Percentiles rank a stretch among this genome's conserved stretches.
phyloP scores from a whole-genome alignment of 1,140 invertebrate species.

The Maconellicoccus hirsutus region DNA sequence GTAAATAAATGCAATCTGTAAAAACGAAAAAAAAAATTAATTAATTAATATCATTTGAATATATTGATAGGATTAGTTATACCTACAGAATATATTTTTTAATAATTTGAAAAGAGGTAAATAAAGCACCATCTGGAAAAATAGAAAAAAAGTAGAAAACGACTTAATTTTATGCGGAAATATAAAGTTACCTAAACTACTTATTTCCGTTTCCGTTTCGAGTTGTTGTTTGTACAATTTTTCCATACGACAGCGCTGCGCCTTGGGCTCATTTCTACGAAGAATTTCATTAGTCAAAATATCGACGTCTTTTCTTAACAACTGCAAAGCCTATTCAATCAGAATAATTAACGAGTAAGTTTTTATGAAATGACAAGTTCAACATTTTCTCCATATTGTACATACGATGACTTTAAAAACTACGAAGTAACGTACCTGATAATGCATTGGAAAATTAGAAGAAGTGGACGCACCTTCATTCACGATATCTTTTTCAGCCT shows the following conservation, averaged over 20 bases:
- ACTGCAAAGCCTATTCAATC: background rate
- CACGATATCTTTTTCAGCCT: no score
- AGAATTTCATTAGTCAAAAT: background rate
- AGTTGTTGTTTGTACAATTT: background rate
- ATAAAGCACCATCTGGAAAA: background rate
- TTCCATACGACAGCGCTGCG: background rate
- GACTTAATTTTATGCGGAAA: background rate
- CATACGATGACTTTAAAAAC: no score
- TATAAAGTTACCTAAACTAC: background rate
- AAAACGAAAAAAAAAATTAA: background rate
- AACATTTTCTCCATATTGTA: no score
- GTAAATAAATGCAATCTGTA: background rate
- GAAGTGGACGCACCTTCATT: no score
- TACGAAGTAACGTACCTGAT: background rate
- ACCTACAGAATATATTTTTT: background rate
- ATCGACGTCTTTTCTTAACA: background rate
- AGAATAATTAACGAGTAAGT: background rate
- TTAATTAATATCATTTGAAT: no score
- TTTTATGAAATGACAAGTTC: no score
- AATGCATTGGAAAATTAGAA: background rate
- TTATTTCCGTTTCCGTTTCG: background rate
- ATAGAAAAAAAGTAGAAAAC: background rate
- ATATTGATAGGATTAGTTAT: no score
- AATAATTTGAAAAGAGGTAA: background rate
- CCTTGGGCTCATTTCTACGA: background rate